phyloP scores from a whole-genome alignment of 2,797 vertebrate genomes.

The Gymnothorax reevesii region DNA sequence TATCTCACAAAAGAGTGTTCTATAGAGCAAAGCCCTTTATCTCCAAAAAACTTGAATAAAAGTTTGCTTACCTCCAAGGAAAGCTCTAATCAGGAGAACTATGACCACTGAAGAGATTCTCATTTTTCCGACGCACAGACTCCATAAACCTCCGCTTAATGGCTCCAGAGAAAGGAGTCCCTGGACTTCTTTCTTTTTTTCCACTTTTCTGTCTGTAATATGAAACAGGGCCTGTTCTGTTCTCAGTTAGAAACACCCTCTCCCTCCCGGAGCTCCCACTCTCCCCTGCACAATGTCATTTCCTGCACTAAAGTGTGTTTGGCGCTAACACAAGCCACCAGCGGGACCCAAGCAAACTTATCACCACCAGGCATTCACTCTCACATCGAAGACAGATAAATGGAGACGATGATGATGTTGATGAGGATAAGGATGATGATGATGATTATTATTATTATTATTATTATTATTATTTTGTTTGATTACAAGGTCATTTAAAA shows the following conservation, averaged over 20 bases:
- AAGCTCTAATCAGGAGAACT: conserved; percentile 66
- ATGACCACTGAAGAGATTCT: conserved; percentile 72
- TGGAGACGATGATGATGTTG: background rate
- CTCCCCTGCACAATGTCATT: conserved; percentile 49
- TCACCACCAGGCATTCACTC: conserved; percentile 3
- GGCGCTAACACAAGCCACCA: conserved; percentile 62
- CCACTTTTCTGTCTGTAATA: conserved; percentile 66
- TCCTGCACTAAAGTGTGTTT: conserved; percentile 57
- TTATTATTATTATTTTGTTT: background rate
- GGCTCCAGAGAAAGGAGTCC: conserved; percentile 55
- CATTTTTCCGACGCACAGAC: conserved; percentile 74
- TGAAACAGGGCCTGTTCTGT: conserved; percentile 65
- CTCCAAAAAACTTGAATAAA: conserved; percentile 21
- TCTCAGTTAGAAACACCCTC: conserved; percentile 61
- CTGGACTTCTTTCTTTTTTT: conserved; percentile 50
- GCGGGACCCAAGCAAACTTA: conserved; percentile 54
- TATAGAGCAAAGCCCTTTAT: conserved; percentile 7
- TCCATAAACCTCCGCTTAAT: conserved; percentile 69
- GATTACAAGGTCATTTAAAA: too few species aligned
- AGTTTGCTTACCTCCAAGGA: conserved; percentile 71
- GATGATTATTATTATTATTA: background rate
- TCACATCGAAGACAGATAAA: background rate
- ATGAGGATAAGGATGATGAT: background rate
- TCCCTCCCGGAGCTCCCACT: conserved; percentile 45
- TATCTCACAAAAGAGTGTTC: conserved; percentile 19